Conservation (phyloP, 2,888 invertebrate genomes). For the Cremastinae sp. region DNA sequence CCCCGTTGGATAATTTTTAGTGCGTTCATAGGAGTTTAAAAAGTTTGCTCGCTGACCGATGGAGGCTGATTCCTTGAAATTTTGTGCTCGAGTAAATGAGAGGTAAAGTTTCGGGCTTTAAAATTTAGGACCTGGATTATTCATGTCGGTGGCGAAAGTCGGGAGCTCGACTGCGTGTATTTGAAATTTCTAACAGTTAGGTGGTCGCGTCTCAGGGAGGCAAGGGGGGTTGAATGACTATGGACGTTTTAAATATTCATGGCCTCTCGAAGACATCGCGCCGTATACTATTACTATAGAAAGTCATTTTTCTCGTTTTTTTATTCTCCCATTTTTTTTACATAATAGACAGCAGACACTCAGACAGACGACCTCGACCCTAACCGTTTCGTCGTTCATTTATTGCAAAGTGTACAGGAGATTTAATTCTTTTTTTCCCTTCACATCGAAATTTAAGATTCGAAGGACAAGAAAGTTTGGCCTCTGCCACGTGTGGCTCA, state of each 20-base stretch:
- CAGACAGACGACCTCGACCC: constrained; percentile 43
- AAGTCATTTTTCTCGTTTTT: background rate
- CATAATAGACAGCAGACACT: constrained; percentile 7
- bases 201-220: constrained; percentile 3
- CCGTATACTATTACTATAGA: constrained; percentile 4
- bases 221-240: constrained; percentile 26
- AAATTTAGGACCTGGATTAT: background rate
- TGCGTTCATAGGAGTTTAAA: too few relatives aligned
- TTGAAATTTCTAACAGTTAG: constrained; percentile 6
- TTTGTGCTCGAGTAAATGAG: background rate
- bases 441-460: constrained; percentile 1
- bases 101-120: background rate
- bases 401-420: background rate
- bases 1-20: too few relatives aligned
- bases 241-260: constrained; percentile 52
- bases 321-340: constrained; percentile 3
- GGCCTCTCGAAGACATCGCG: constrained; percentile 2
- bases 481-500: constrained; percentile 6
- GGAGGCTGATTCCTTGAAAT: background rate
- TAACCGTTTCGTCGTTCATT: background rate
- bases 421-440: background rate
- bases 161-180: constrained; percentile 8
- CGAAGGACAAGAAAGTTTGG: constrained; percentile 1
- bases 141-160: constrained; percentile 7
- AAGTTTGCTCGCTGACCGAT: background rate